Evolutionary conservation across 2,888 invertebrate genomes (phyloP).

Genomic region (Platycheirus albimanus): DNA sequence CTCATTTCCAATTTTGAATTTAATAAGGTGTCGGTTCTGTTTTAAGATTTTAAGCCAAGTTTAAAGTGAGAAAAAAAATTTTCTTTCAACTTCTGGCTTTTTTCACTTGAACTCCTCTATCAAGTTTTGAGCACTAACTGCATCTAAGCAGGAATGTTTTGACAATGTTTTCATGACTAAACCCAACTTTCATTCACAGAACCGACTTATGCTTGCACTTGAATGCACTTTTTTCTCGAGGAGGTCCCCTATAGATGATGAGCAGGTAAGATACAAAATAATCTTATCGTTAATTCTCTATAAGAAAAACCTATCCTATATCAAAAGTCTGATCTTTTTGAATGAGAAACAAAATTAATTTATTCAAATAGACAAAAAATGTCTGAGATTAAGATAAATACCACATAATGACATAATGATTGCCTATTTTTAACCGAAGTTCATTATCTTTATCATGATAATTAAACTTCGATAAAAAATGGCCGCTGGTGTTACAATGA

Average conservation of each 20-base stretch:
- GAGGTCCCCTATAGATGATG: constrained; percentile 66
- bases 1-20: no score
- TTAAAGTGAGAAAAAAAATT: not conserved
- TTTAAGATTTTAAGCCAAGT: constrained; percentile 27
- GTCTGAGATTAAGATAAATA: no score
- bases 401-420: no score
- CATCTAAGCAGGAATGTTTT: constrained; percentile 34
- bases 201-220: constrained; percentile 69
- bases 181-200: constrained; percentile 61
- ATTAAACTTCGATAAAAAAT: no score
- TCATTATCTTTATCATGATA: no score
- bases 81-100: not conserved
- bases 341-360: not conserved
- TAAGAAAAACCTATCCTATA: not conserved
- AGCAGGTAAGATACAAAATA: constrained; percentile 59
- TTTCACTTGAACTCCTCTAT: constrained; percentile 18
- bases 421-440: no score
- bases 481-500: no score
- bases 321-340: not conserved
- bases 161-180: constrained; percentile 60
- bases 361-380: no score
- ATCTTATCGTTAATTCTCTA: constrained; percentile 2
- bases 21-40: constrained; percentile 64
- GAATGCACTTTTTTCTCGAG: constrained; percentile 65
- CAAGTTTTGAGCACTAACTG: constrained; percentile 3